These are phyloP conservation scores for Epirrhoe tristata DNA, from an alignment of 2,888 invertebrate genomes.

Conservation along the genomic window DNA sequence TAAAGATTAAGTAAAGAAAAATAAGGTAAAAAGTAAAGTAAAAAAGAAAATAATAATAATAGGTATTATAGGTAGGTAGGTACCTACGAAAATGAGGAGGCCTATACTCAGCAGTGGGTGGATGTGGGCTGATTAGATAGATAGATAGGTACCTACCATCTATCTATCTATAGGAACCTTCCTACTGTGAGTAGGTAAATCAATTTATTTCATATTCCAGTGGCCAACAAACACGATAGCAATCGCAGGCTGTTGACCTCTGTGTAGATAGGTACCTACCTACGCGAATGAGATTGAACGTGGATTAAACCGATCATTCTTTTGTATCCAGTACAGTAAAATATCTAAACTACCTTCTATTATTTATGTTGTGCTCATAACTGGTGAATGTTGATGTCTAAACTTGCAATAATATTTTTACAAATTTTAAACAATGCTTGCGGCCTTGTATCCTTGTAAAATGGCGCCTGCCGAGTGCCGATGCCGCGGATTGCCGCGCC, in stretches of 20 bases:
- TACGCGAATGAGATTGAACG: constrained; percentile 65
- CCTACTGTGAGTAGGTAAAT: constrained; percentile 43
- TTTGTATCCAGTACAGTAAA: constrained; percentile 49
- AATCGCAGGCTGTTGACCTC: constrained; percentile 79
- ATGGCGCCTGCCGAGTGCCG: constrained; percentile 59
- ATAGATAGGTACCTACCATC: neutral
- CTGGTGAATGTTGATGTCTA: constrained; percentile 34
- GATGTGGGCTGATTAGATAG: too few species aligned
- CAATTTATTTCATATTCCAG: constrained; percentile 55
- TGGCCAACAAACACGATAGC: constrained; percentile 71
- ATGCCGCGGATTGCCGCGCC: constrained; percentile 1
- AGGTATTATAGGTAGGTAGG: too few species aligned
- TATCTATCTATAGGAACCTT: neutral
- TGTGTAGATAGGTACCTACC: constrained; percentile 51
- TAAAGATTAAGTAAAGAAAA: too few species aligned
- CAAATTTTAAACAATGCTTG: constrained; percentile 68
- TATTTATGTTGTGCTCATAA: neutral
- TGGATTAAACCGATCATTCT: constrained; percentile 56
- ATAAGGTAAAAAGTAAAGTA: too few species aligned
- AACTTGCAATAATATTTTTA: constrained; percentile 56
- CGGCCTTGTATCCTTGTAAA: constrained; percentile 84
- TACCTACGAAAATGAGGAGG: too few species aligned
- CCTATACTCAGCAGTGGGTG: too few species aligned
- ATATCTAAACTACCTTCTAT: constrained; percentile 23
- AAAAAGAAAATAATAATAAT: too few species aligned